Conservation (phyloP, 2,797 vertebrate species). For the Anguilla anguilla region DNA sequence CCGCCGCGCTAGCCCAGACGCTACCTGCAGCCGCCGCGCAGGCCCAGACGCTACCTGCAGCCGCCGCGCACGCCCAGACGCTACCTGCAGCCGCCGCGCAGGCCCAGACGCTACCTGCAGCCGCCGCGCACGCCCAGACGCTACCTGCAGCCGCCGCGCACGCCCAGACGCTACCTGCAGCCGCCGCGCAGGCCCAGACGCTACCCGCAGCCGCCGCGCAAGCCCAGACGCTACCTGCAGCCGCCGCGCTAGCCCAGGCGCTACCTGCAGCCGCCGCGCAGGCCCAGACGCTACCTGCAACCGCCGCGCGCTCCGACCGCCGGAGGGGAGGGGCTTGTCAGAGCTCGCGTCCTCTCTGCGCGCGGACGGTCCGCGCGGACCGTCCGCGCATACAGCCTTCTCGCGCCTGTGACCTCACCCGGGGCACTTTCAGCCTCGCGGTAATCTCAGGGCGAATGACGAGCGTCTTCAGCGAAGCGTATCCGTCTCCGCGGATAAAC, state of each 20-base stretch:
- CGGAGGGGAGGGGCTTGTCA: not conserved
- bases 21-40: not conserved
- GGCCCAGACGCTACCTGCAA: too few relatives aligned
- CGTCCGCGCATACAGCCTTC: not conserved
- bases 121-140: too few relatives aligned
- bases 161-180: too few relatives aligned
- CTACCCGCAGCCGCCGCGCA: too few relatives aligned
- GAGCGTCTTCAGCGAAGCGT: not conserved
- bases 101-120: too few relatives aligned
- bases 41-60: too few relatives aligned
- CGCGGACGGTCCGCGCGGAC: not conserved
- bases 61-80: too few relatives aligned
- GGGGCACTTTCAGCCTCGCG: conserved; percentile 12
- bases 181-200: too few relatives aligned
- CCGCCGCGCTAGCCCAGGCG: not conserved
- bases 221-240: too few relatives aligned
- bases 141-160: too few relatives aligned
- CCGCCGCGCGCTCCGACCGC: too few relatives aligned
- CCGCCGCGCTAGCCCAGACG: not conserved
- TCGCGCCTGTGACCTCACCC: conserved; percentile 1
- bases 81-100: too few relatives aligned
- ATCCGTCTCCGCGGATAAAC: not conserved
- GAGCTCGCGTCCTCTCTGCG: not conserved
- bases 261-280: not conserved
- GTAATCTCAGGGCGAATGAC: not conserved